A percentile compares a stretch with the other conserved stretches of the same genome.
phyloP scores from a whole-genome alignment of 1,140 invertebrate genomes.

The Drosophila littoralis region DNA sequence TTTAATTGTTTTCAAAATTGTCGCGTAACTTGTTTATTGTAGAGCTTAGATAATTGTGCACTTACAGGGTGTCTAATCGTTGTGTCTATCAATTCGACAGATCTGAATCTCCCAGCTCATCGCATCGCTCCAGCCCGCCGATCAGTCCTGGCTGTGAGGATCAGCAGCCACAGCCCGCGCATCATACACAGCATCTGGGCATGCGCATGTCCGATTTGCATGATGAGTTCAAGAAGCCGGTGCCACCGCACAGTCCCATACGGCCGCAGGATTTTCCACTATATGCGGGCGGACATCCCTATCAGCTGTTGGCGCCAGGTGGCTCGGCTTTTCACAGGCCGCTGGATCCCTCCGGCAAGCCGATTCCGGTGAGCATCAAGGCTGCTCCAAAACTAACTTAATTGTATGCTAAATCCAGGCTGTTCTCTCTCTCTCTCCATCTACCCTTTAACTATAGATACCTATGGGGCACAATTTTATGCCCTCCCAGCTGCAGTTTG shows the following conservation, averaged over 20 bases:
- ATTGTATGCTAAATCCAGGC: too few relatives aligned
- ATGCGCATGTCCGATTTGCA: slow-evolving; percentile 77
- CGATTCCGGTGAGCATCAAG: slow-evolving; percentile 71
- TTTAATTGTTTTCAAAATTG: slow-evolving; percentile 72
- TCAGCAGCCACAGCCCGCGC: slow-evolving; percentile 59
- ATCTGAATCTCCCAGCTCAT: slow-evolving; percentile 84
- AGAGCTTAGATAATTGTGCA: slow-evolving; percentile 49
- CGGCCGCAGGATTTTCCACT: slow-evolving; percentile 81
- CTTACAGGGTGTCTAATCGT: slow-evolving; percentile 50
- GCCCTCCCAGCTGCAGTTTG: slow-evolving; percentile 92
- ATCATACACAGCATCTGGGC: slow-evolving; percentile 64
- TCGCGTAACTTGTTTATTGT: slow-evolving; percentile 55
- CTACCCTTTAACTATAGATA: slow-evolving; percentile 43
- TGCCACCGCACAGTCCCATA: slow-evolving; percentile 80
- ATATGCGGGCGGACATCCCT: slow-evolving; percentile 83
- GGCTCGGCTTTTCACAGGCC: slow-evolving; percentile 82
- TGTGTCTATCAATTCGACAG: slow-evolving; percentile 30
- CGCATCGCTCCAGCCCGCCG: slow-evolving; percentile 83
- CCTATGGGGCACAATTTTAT: slow-evolving; percentile 84
- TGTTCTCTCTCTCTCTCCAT: neutral
- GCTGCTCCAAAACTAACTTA: neutral
- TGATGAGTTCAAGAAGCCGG: slow-evolving; percentile 82
- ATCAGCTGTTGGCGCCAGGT: slow-evolving; percentile 77
- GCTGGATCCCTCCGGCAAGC: slow-evolving; percentile 81
- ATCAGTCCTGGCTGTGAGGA: slow-evolving; percentile 84